Evolutionary conservation across 30 jellyfish, hydroid and myxozoan species (phyloP).

Genomic region (Aurelia sp.): DNA sequence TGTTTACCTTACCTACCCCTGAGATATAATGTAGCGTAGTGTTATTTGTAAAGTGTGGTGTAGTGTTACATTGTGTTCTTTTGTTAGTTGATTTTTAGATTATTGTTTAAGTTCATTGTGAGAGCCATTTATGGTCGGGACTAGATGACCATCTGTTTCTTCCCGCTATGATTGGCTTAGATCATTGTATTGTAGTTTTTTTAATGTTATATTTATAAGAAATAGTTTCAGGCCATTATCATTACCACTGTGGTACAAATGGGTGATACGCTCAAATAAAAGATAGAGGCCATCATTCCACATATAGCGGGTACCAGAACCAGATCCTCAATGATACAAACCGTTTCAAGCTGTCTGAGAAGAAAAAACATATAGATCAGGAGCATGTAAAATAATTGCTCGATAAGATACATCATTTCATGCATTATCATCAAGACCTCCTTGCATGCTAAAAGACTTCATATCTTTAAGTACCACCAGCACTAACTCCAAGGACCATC

Average conservation of each 20-base stretch:
- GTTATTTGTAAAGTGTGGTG: no score
- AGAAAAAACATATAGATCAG: slow-evolving; percentile 18
- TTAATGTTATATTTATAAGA: no score
- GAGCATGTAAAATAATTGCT: slow-evolving; percentile 17
- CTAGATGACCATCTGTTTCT: no score
- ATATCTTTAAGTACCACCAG: slow-evolving; percentile 67
- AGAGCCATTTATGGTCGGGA: no score
- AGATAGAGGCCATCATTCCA: slow-evolving; percentile 53
- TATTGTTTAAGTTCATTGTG: no score
- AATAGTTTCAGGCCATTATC: slow-evolving; percentile 27
- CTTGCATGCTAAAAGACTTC: slow-evolving; percentile 5
- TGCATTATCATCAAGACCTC: slow-evolving; percentile 25
- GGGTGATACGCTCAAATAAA: slow-evolving; percentile 33
- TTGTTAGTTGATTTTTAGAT: no score
- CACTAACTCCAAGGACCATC: slow-evolving; percentile 1
- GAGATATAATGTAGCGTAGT: no score
- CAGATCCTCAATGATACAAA: slow-evolving; percentile 37
- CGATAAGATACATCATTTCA: slow-evolving; percentile 5
- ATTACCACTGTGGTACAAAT: slow-evolving; percentile 24
- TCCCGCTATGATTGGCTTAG: no score
- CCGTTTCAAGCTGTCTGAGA: slow-evolving; percentile 42
- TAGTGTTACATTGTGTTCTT: no score
- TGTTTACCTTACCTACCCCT: no score
- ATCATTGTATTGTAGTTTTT: no score
- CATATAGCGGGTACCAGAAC: slow-evolving; percentile 16